Conservation (phyloP, 2,113 vertebrate species). For the Apistogramma diplotaenia region DNA sequence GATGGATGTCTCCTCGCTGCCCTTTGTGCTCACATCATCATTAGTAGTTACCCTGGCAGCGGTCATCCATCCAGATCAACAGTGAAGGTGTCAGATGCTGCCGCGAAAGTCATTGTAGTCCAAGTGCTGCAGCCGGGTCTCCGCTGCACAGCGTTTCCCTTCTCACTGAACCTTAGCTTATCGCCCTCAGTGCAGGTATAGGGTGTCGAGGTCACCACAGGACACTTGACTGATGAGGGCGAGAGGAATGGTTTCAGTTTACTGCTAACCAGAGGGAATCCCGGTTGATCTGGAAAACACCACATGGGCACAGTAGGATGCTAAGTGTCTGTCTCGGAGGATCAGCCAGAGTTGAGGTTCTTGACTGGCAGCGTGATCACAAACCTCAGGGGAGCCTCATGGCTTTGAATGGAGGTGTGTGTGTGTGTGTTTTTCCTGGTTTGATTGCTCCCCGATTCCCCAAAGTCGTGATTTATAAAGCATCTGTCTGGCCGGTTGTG, state of each 20-base stretch:
- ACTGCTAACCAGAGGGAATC: constrained; percentile 47
- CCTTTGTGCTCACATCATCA: constrained; percentile 51
- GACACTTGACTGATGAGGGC: constrained; percentile 64
- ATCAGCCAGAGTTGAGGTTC: constrained; percentile 25
- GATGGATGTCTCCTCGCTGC: constrained; percentile 60
- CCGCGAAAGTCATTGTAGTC: constrained; percentile 26
- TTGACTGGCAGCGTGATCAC: constrained; percentile 52
- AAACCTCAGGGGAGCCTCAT: constrained; percentile 31
- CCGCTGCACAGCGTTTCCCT: constrained; percentile 52
- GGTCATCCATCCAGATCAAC: constrained; percentile 56
- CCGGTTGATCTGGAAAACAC: constrained; percentile 50
- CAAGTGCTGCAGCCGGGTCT: constrained; percentile 26
- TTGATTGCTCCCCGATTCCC: constrained; percentile 4
- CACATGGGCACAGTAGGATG: constrained; percentile 68
- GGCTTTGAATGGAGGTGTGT: constrained; percentile 1
- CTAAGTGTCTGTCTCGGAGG: constrained; percentile 48
- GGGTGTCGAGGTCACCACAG: constrained; percentile 57
- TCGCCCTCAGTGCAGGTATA: constrained; percentile 44
- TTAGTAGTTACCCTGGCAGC: constrained; percentile 22
- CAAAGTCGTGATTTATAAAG: background rate
- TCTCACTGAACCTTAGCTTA: constrained; percentile 37
- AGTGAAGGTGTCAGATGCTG: constrained; percentile 51
- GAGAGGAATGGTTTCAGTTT: constrained; percentile 60
- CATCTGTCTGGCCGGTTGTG: background rate
- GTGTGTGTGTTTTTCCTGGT: background rate